Base-by-base conservation (phyloP, 2,888 invertebrate species). In the Lepidonotus clava region DNA sequence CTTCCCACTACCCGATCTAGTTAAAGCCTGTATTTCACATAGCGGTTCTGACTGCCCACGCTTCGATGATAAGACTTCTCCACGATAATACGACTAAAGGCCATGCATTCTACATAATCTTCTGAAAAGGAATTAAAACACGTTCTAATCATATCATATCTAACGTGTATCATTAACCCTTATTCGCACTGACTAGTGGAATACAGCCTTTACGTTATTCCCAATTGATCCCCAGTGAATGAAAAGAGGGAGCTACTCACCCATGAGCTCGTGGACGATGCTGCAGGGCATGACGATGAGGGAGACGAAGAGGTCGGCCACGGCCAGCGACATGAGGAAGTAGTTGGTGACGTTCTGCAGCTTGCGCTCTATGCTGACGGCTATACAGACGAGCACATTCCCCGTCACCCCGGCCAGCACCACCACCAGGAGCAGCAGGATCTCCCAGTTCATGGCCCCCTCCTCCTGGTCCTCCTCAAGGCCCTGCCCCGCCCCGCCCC, bases 331-430 rank as follows among this genome's bases (percentile, higher is more conserved):
- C 91, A 98, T 95, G 89, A 98, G 95, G 94, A 98, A 98, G 95
- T 98, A 98, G 95, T 98, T 99, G 89, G 98, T 98, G 90, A 98
- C 97, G 94, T 98, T 98, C 95, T 98, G 98, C 88, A 98, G 95
- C 91, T 97, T 96, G 88, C 97, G 96, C 95, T 99, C 98, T 92
- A 98, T 95, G 88, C 97, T 96, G 91, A 99, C 98, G 0, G 98
- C 98, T 92, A 98, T 95, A 94, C 98, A 98, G 91, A 99, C 98
- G 88, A 99, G 95, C 90, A 98, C 96, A 94, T 98, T 98, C 32
- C 98, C 98, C 87, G 97, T 94, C 56, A 97, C 97, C 53, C 98
- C 98, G n/a, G 97, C 97, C 89, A 97, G 95, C 93, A 98, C 97
- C 94, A 98, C 97, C 92, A 97, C 95, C 91, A 97, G 96, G 92